Percentiles rank a stretch among this genome's conserved stretches.
phyloP scores from a whole-genome alignment of 1,140 invertebrate species.

The Chymomyza costata region DNA sequence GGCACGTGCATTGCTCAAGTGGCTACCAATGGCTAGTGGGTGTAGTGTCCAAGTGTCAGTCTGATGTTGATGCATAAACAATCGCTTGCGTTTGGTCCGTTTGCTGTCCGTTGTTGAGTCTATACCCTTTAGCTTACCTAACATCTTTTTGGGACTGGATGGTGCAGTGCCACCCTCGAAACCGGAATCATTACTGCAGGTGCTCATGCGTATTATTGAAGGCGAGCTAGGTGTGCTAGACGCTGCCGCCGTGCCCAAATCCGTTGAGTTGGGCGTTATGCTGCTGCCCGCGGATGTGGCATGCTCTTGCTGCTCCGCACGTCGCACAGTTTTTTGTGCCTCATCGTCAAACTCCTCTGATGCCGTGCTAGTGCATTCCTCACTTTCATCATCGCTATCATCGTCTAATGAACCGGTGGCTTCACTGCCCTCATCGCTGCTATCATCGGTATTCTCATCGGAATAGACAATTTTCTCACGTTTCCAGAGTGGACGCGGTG shows the following conservation, averaged over 20 bases:
- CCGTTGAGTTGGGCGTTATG: conserved; percentile 10
- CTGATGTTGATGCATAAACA: not conserved
- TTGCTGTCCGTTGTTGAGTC: not conserved
- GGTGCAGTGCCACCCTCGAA: conserved; percentile 74
- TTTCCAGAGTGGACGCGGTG: conserved; percentile 78
- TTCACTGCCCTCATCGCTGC: conserved; percentile 52
- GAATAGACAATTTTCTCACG: conserved; percentile 70
- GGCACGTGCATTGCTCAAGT: not conserved
- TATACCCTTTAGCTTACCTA: conserved; percentile 59
- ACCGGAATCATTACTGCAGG: conserved; percentile 75
- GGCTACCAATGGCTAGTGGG: not conserved
- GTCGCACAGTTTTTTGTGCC: no score
- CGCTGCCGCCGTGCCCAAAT: conserved; percentile 4
- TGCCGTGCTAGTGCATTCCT: conserved; percentile 46
- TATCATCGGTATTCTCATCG: conserved; percentile 67
- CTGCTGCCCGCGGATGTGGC: conserved; percentile 1
- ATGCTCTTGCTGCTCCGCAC: no score
- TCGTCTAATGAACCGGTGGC: conserved; percentile 39
- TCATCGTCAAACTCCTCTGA: conserved; percentile 50
- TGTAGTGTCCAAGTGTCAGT: conserved; percentile 3
- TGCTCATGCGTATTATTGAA: conserved; percentile 74
- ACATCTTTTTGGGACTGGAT: conserved; percentile 74
- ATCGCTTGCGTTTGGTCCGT: not conserved
- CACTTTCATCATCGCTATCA: conserved; percentile 56
- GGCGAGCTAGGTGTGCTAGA: conserved; percentile 27